Evolutionary conservation across 2,797 vertebrate genomes (phyloP), one percentile per base, ranked within the genome.

Genomic region (Amazona finschi): DNA sequence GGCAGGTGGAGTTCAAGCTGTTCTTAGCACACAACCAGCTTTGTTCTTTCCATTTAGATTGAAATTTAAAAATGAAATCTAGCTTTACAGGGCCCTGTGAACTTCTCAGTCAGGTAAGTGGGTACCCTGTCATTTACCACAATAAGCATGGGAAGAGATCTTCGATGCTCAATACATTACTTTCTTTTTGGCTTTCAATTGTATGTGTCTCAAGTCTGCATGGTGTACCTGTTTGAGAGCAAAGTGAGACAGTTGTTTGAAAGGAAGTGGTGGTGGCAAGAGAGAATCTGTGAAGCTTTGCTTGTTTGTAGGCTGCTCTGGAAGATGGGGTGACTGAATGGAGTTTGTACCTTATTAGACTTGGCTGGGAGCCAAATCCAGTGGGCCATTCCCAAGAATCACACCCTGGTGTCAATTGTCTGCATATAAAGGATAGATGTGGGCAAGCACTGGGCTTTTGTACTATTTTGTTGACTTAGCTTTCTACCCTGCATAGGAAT

Each of bases 381-480:
- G 20, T 49, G 50, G 89, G 75, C 66, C 0, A 13, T 78, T 86
- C 90, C 84, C 6, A 8, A 76, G 73, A 62, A 90, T 85, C 94
- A 96, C 94, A 74, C 92, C 91, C 94, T 87, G 61, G 30, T 97
- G 74, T 94, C 90, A 75, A 80, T 89, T 92, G 79, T 93, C 71
- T 91, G 52, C 46, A 12, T 73, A 71, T 88, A 89, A 95, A 89
- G 38, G 31, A 38, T 66, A 57, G 64, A 75, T 90, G 39, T 84
- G 89, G 93, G 80, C 85, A 95, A 90, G 79, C 93, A 55, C 76
- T 76, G 65, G 13, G 72, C 78, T 94, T 96, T 95, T 95, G 92
- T 95, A 28, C 74, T 87, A 0, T 58, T 78, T 83, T 97, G 94
- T 96, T 97, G 95, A 95, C 86, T 93, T 94, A 91, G 93, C 81